phyloP scores from a whole-genome alignment of 2,888 invertebrate genomes.

The Ypsolopha scabrella region DNA sequence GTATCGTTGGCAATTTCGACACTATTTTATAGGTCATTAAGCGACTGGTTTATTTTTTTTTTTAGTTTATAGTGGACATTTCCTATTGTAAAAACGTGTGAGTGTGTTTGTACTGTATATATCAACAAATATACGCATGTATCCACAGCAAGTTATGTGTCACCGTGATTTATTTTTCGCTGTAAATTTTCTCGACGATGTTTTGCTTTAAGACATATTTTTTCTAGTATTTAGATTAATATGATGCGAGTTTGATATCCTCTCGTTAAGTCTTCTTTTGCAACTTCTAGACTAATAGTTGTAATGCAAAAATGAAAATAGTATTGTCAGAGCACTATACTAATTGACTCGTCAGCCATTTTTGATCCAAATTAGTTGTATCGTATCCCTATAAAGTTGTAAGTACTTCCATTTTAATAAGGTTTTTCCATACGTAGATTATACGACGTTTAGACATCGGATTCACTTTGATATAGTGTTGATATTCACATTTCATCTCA shows the following conservation, averaged over 20 bases:
- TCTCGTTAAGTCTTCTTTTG: conserved; percentile 52
- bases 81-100: conserved; percentile 66
- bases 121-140: conserved; percentile 37
- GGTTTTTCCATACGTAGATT: conserved; percentile 59
- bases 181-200: conserved; percentile 24
- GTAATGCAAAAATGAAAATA: conserved; percentile 43
- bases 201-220: conserved; percentile 15
- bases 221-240: conserved; percentile 24
- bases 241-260: conserved; percentile 31
- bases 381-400: conserved; percentile 42
- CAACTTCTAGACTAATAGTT: conserved; percentile 47
- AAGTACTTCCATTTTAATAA: conserved; percentile 69
- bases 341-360: conserved; percentile 59
- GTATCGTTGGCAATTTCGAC: conserved; percentile 59
- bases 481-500: conserved; percentile 39
- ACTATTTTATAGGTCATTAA: conserved; percentile 63
- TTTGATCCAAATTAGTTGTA: conserved; percentile 60
- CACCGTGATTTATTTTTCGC: conserved; percentile 34
- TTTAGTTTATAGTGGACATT: conserved; percentile 42
- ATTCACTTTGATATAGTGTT: conserved; percentile 39
- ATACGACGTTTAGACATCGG: conserved; percentile 50
- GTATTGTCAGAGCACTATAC: conserved; percentile 50
- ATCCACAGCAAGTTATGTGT: conserved; percentile 29
- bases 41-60: conserved; percentile 65
- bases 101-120: conserved; percentile 46